Evolutionary conservation across 2,888 invertebrate genomes (phyloP), one percentile per base, ranked within the genome.

Genomic region (Sclerodermus sp.): DNA sequence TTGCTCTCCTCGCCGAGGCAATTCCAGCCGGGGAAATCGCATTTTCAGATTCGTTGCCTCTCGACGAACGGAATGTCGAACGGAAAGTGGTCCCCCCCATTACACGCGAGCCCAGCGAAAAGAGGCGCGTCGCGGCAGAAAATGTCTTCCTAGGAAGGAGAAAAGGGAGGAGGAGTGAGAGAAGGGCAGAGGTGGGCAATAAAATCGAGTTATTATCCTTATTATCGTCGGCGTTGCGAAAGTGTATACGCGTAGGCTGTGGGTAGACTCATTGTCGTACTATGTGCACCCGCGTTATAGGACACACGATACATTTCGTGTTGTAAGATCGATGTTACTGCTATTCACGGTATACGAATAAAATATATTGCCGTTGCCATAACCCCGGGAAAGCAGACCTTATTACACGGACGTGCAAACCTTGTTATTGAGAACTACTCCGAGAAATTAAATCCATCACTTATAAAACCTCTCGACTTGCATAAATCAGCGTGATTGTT

Each of bases 191-290:
- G 60, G 65, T 55, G 54, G 55, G 49, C 55, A 62, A 62, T 66
- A 64, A 66, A 64, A 66, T 66, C 62, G 60, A 62, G 62, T 62
- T 58, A 66, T 66, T 64, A 62, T 62, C 64, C 58, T 55, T 60
- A 66, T 60, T 59, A 66, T 52, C 57, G 58, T 54, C 57, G 43
- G 47, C 47, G 50, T 65, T 61, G 54, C 55, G 61, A 66, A 66
- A 66, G 57, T 38, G 23, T 23, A 23, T 23, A 23, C 49, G 60
- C 62, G 58, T 62, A 56, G 62, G 62, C 53, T 32, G 58, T n/a
- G 46, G 40, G 53, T 55, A 47, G 44, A 60, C 58, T 64, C 64
- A 62, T 60, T 62, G 64, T 62, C 58, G 54, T 53, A 53, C 62
- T 50, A 62, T 62, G 58, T 60, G 56, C 62, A 60, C 62, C 62